These are phyloP conservation scores for Erebia palarica DNA, from an alignment of 2,888 invertebrate species.

Conservation along the genomic window DNA sequence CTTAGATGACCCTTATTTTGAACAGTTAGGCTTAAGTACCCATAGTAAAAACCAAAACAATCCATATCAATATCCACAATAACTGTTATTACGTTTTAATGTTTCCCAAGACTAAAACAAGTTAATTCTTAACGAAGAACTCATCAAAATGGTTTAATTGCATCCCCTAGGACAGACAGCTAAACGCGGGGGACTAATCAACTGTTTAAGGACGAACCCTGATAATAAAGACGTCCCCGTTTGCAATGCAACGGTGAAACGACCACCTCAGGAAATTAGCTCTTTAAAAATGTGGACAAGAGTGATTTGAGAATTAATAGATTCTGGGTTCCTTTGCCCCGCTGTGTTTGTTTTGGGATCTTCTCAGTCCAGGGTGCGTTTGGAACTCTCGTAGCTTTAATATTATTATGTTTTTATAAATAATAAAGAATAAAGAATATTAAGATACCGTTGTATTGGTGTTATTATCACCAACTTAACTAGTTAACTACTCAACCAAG, in stretches of 20 bases:
- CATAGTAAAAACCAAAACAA: slow-evolving; percentile 27
- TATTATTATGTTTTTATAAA: too few species aligned
- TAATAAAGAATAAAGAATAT: too few species aligned
- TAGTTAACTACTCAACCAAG: too few species aligned
- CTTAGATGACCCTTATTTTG: too few species aligned
- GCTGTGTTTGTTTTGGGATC: too few species aligned
- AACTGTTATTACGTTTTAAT: slow-evolving; percentile 40
- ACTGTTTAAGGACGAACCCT: slow-evolving; percentile 53
- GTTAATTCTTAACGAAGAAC: slow-evolving; percentile 68
- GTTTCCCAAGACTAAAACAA: slow-evolving; percentile 58
- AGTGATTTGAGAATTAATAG: not conserved
- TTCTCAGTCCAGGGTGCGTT: too few species aligned
- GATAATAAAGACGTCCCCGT: slow-evolving; percentile 55
- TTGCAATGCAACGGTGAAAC: slow-evolving; percentile 39
- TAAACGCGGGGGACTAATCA: slow-evolving; percentile 64
- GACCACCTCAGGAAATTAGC: slow-evolving; percentile 61
- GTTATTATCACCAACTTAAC: too few species aligned
- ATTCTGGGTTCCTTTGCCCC: slow-evolving; percentile 26
- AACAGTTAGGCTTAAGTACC: too few species aligned
- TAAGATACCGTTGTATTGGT: too few species aligned
- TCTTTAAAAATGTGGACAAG: slow-evolving; percentile 49
- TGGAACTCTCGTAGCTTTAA: too few species aligned
- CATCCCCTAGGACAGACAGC: slow-evolving; percentile 63
- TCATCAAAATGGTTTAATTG: slow-evolving; percentile 74
- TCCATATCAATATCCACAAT: not conserved